Percentiles rank a stretch among this genome's conserved stretches.
Conservation (phyloP, 2,113 vertebrate species). For the Mesocricetus auratus region DNA sequence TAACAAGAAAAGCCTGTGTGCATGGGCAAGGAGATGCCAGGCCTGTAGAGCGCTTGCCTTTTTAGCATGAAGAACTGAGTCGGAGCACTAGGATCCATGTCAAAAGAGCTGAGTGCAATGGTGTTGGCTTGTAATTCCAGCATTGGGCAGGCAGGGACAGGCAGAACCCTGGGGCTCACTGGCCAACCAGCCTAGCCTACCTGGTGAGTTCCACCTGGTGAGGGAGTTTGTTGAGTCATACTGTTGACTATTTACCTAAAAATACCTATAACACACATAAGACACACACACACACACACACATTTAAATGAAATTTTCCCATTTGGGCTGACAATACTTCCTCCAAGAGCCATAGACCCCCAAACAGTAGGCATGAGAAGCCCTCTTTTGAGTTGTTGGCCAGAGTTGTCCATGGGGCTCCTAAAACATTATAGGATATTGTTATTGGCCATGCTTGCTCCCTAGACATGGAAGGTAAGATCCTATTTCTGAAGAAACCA, state of each 20-base stretch:
- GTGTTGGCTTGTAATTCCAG: background rate
- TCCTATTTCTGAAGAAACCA: background rate
- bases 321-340: background rate
- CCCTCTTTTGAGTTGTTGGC: background rate
- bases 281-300: background rate
- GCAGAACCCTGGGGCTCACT: background rate
- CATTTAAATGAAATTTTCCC: background rate
- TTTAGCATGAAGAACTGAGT: background rate
- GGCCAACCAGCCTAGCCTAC: background rate
- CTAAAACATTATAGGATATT: background rate
- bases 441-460: background rate
- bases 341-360: background rate
- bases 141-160: background rate
- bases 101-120: background rate
- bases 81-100: background rate
- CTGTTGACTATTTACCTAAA: background rate
- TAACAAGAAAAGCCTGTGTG: background rate
- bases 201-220: background rate
- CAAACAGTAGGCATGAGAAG: background rate
- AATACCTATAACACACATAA: background rate
- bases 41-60: too few relatives aligned
- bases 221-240: background rate
- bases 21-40: background rate
- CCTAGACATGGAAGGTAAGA: background rate
- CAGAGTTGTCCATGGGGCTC: background rate